A percentile compares a stretch with the other conserved stretches of the same genome.
Evolutionary conservation across 1,140 invertebrate genomes (phyloP).

Genomic region (Scaptodrosophila lebanonensis): DNA sequence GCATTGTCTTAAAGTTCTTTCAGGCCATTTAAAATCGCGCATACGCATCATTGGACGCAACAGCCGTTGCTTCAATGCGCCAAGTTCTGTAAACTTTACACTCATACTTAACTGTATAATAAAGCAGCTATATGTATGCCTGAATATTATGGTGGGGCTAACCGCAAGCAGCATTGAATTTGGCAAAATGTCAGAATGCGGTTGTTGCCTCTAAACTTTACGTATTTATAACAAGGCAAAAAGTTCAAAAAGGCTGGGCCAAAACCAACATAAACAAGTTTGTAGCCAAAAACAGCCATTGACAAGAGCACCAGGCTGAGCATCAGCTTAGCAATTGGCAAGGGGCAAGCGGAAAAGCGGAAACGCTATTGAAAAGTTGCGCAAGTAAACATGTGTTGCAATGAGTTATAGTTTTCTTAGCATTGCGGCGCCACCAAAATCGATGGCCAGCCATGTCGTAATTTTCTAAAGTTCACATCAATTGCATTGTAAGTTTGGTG

Average conservation of each 20-base stretch:
- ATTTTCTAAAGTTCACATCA: conserved; percentile 49
- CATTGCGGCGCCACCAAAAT: conserved; percentile 29
- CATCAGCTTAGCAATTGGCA: too few relatives aligned
- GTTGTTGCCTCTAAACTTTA: conserved; percentile 60
- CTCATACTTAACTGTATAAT: neutral
- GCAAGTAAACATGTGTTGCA: conserved; percentile 65
- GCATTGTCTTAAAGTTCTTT: too few relatives aligned
- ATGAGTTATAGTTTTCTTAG: conserved; percentile 64
- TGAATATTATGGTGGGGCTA: conserved; percentile 15
- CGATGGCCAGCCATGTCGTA: conserved; percentile 50
- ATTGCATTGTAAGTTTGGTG: conserved; percentile 40
- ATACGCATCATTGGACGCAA: conserved; percentile 9
- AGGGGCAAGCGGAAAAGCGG: neutral
- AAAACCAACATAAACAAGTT: conserved; percentile 72
- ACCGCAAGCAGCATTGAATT: conserved; percentile 58
- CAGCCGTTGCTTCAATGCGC: too few relatives aligned
- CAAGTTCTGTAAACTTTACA: too few relatives aligned
- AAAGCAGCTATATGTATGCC: neutral
- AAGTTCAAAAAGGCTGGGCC: conserved; percentile 65
- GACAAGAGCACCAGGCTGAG: conserved; percentile 22
- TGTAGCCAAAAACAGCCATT: conserved; percentile 33
- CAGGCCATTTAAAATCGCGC: too few relatives aligned
- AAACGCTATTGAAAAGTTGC: conserved; percentile 51
- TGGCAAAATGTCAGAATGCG: conserved; percentile 73
- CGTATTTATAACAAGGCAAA: conserved; percentile 18